These are phyloP conservation scores for Monarcha castaneiventris DNA, from an alignment of 2,113 vertebrate species.

Conservation along the genomic window DNA sequence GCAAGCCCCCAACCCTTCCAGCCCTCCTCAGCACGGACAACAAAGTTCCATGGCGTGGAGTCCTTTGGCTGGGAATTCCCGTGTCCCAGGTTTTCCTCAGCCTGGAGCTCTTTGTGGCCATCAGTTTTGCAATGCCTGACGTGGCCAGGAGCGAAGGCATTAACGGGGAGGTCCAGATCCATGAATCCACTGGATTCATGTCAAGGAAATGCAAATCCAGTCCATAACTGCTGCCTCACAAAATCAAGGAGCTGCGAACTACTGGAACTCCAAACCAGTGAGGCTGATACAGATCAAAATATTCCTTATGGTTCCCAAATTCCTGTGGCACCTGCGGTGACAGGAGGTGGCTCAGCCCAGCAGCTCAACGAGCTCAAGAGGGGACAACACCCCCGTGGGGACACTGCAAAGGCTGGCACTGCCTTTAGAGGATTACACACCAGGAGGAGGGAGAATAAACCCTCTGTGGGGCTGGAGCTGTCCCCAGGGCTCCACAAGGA, in stretches of 20 bases:
- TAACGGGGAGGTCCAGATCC: fast-evolving
- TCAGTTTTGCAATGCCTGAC: fast-evolving
- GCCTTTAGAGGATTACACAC: background rate
- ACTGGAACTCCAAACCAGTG: fast-evolving
- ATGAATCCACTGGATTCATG: too few species aligned
- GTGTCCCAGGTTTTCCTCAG: fast-evolving
- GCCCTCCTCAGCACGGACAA: fast-evolving
- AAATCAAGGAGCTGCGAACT: background rate
- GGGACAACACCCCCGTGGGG: background rate
- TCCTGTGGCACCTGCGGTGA: background rate
- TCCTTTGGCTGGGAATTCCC: background rate
- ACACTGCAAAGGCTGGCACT: background rate
- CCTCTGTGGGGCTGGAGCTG: background rate
- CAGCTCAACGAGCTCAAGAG: background rate
- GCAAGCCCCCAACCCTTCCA: too few species aligned
- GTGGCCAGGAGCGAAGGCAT: fast-evolving
- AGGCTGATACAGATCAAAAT: background rate
- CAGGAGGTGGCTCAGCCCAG: background rate
- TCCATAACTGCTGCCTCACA: background rate
- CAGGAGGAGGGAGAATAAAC: background rate
- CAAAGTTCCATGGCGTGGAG: fast-evolving
- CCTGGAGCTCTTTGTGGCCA: background rate
- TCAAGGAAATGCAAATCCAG: background rate
- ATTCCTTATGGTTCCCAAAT: background rate
- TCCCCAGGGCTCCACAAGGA: background rate